These are phyloP conservation scores for Drosophila birchii DNA, from an alignment of 2,888 invertebrate genomes.

Conservation along the genomic window DNA sequence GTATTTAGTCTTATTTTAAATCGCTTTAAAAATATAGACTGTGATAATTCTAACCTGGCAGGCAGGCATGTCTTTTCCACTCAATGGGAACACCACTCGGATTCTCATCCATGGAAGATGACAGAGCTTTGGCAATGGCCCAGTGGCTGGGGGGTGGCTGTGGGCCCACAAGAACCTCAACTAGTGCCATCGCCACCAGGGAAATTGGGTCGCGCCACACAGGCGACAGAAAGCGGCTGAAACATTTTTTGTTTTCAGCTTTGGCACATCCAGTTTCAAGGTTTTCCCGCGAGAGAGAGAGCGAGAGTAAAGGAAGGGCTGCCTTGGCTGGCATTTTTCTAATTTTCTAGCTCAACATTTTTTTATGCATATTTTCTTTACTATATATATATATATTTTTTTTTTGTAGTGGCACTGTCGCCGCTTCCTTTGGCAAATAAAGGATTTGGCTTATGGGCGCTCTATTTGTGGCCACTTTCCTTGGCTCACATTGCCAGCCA, in stretches of 20 bases:
- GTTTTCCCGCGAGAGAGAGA: slow-evolving; percentile 45
- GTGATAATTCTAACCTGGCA: slow-evolving; percentile 5
- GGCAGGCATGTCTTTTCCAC: slow-evolving; percentile 9
- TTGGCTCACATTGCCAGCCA: slow-evolving; percentile 60
- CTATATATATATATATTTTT: neutral
- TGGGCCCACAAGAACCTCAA: slow-evolving; percentile 25
- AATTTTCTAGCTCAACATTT: slow-evolving; percentile 51
- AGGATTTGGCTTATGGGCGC: slow-evolving; percentile 66
- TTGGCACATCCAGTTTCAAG: slow-evolving; percentile 49
- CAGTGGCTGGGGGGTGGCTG: slow-evolving; percentile 27
- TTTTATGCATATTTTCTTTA: slow-evolving; percentile 44
- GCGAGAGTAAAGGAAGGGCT: neutral
- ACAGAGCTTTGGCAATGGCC: slow-evolving; percentile 47
- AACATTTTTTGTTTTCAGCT: slow-evolving; percentile 49
- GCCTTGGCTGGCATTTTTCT: slow-evolving; percentile 49
- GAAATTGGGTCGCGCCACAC: slow-evolving; percentile 45
- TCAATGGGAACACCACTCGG: slow-evolving; percentile 16
- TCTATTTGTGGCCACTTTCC: slow-evolving; percentile 70
- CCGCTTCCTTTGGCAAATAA: slow-evolving; percentile 56
- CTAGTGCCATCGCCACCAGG: slow-evolving; percentile 11
- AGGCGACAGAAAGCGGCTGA: slow-evolving; percentile 49
- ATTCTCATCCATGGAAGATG: slow-evolving; percentile 10
- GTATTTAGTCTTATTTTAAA: neutral
- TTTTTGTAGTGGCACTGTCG: slow-evolving; percentile 26
- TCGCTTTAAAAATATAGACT: neutral